Base-by-base conservation (phyloP, 2,113 vertebrate species). In the Hystrix cristata region DNA sequence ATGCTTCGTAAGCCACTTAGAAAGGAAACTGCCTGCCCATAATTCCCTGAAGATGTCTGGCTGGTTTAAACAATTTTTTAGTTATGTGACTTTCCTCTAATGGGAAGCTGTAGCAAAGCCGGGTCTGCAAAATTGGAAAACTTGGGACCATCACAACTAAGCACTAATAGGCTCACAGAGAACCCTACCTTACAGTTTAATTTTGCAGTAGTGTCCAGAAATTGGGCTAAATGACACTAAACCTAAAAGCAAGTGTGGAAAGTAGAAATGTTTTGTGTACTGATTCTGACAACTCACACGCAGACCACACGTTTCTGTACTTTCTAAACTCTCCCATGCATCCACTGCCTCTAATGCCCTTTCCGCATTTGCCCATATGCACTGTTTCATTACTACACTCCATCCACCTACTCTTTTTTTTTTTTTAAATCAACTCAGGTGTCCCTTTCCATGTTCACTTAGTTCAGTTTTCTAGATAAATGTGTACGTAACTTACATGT, bases 1-100 rank as follows among this genome's bases (percentile, higher is more conserved):
- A 97, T 97, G 90, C 88, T 93, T 95, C 55, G 55, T 76, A 95
- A 95, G 84, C 87, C 95, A 96, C 96, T 97, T 97, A 76, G 94
- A 95, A 95, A 97, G 92, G 93, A 87, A 91, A 84, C 94, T 90
- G 95, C 92, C 90, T 90, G 87, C 87, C 90, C 53, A 25, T 86
- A 95, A 97, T 97, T 97, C 96, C 92, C 94, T 90, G 87, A 95
- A 91, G 74, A 95, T 74, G 78, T 96, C 95, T 92, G 90, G 87
- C 94, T 94, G 64, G 74, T 86, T 96, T 91, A 90, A 93, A 89
- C 78, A 90, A 91, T 91, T 95, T 90, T 76, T 93, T 82, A 87
- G 92, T 74, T 89, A 80, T 55, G 80, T 31, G 87, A 31, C 82
- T 96, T 53, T 84, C 65, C 53, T 82, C 69, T 57, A 65, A 74